phyloP scores from a whole-genome alignment of 2,888 invertebrate genomes.

The Mayetiola destructor region DNA sequence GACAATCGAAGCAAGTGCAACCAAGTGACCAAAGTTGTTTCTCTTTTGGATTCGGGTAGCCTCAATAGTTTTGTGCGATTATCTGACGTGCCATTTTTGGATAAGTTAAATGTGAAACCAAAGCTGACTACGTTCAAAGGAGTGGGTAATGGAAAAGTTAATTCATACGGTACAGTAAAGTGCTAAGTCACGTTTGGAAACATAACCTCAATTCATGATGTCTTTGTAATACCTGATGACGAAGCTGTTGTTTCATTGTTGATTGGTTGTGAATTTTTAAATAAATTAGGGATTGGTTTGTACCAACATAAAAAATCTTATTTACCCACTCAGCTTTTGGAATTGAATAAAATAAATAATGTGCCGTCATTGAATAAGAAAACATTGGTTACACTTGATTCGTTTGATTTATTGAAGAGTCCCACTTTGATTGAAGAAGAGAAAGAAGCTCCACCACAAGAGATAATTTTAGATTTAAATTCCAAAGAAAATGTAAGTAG shows the following conservation, averaged over 20 bases:
- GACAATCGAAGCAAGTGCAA: background rate
- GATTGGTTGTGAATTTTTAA: background rate
- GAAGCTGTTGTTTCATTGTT: background rate
- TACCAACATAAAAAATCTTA: background rate
- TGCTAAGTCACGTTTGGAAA: background rate
- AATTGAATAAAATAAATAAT: background rate
- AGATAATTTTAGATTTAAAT: background rate
- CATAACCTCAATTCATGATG: background rate
- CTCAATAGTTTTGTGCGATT: too few species aligned
- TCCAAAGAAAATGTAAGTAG: background rate
- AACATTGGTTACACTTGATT: background rate
- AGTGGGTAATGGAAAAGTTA: background rate
- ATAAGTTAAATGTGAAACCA: background rate
- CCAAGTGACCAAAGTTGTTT: background rate
- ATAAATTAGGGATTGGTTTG: background rate
- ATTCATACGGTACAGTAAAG: background rate
- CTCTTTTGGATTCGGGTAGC: constrained; percentile 1
- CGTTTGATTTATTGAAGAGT: background rate
- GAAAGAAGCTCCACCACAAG: background rate
- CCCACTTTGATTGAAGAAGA: background rate
- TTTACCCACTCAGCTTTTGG: background rate
- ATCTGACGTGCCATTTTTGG: background rate
- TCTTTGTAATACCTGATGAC: background rate
- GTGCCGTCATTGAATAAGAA: background rate
- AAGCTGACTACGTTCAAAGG: background rate